Evolutionary conservation across 2,888 invertebrate species (phyloP), one percentile per base, ranked within the genome.

Genomic region (Sarcophaga rosellei): DNA sequence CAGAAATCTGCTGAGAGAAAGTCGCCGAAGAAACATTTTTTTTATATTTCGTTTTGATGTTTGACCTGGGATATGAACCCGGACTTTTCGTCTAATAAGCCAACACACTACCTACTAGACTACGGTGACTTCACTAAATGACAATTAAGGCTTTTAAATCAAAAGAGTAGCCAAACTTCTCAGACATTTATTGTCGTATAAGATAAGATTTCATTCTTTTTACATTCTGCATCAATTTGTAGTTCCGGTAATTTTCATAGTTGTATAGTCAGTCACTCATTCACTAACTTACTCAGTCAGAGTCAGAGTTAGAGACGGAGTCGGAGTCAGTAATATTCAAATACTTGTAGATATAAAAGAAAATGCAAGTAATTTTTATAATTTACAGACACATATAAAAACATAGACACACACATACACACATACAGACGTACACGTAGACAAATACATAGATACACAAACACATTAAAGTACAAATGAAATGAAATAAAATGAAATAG

Each of bases 361-460:
- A 84, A 76, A 81, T 81, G 75, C 65, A 84, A 87, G 87, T 84
- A 84, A 86, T 87, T 90, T 90, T 90, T 90, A 89, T 90, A 90
- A 91, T 91, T 91, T 90, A 89, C 89, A 89, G 90, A 89, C 20
- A 65, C 57, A 72, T 70, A 62, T 11, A 20, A 17, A 17, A 12
- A 57, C 4, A 72, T 65, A 53, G 15, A 47, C 11, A 11, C 12
- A 47, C 11, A 47, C 89, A 89, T 89, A 89, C 25, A 65, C 57
- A 72, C 62, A 62, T 11, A 20, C 10, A 17, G 11, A 57, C 4
- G 63, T 65, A 53, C 20, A 47, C 3, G 3, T 15, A 47, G 8
- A 72, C 63, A 57, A 21, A 53, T 15, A 53, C 1, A 72, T 57
- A 57, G 17, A 53, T 15, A 53, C 1, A 53, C 53, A 17, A 53